These are phyloP conservation scores for Enteromius afrohamiltoni DNA, from an alignment of 2,797 vertebrate genomes.

Conservation along the genomic window DNA sequence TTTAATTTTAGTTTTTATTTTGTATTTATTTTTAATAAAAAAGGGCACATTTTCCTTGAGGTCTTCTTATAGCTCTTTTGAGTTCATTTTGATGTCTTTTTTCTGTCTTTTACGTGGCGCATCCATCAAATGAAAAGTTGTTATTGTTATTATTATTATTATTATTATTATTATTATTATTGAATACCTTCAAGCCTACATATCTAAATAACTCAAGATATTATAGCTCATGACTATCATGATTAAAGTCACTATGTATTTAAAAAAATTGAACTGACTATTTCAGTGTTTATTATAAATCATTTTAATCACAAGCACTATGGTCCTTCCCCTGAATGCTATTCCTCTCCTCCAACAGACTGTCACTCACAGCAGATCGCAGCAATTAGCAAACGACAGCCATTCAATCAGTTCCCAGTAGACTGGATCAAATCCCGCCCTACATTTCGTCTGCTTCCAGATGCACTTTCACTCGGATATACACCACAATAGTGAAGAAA, in stretches of 20 bases:
- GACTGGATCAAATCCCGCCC: background rate
- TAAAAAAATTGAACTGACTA: background rate
- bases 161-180: background rate
- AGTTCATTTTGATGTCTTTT: background rate
- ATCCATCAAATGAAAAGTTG: background rate
- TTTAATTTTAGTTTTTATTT: background rate
- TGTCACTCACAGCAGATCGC: background rate
- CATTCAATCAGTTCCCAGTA: background rate
- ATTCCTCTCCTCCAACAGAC: background rate
- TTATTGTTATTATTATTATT: background rate
- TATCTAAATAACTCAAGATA: background rate
- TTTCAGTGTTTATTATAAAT: background rate
- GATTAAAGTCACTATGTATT: background rate
- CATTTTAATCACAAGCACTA: background rate
- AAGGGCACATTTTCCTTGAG: background rate
- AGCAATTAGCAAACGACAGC: background rate
- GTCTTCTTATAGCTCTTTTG: background rate
- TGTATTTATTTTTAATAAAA: background rate
- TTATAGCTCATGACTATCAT: background rate
- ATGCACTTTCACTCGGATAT: background rate
- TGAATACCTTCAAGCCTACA: background rate
- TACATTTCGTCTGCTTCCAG: background rate
- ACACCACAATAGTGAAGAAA: background rate
- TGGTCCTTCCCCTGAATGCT: background rate
- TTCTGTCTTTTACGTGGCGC: background rate